Evolutionary conservation across 2,888 invertebrate species (phyloP).

Genomic region (Torymus tubicola): DNA sequence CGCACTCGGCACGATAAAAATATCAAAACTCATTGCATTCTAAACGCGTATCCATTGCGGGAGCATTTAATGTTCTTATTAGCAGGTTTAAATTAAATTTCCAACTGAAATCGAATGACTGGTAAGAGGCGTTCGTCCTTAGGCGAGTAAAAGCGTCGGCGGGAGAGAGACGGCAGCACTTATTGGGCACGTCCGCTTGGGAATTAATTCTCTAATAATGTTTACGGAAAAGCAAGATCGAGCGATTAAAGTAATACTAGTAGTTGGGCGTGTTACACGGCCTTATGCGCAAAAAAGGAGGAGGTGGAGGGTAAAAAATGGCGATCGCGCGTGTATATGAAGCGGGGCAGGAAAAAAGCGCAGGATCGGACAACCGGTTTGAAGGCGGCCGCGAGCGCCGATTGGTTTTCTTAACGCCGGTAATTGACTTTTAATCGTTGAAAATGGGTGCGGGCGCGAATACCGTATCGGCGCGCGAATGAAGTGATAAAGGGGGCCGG

Average conservation of each 20-base stretch:
- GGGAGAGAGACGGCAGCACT: background rate
- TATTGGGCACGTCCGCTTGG: conserved; percentile 12
- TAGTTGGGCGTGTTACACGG: conserved; percentile 33
- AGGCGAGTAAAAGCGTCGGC: background rate
- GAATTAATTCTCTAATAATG: conserved; percentile 45
- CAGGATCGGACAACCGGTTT: conserved; percentile 43
- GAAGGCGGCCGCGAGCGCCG: conserved; percentile 9
- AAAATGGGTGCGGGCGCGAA: conserved; percentile 58
- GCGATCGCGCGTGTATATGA: too few species aligned
- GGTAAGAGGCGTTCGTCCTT: background rate
- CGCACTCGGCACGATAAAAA: conserved; percentile 11
- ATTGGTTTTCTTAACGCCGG: conserved; percentile 54
- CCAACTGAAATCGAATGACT: conserved; percentile 23
- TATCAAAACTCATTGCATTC: background rate
- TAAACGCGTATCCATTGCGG: background rate
- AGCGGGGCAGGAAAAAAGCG: conserved; percentile 1
- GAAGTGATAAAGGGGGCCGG: conserved; percentile 64
- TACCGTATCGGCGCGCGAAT: conserved; percentile 58
- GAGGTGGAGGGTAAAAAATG: background rate
- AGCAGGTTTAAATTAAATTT: conserved; percentile 22
- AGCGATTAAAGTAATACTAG: conserved; percentile 47
- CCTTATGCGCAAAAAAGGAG: background rate
- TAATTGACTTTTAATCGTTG: conserved; percentile 68
- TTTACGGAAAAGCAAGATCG: conserved; percentile 49
- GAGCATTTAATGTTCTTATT: conserved; percentile 22